Conservation (phyloP, 2,888 invertebrate genomes). For the Acholoe squamosa region DNA sequence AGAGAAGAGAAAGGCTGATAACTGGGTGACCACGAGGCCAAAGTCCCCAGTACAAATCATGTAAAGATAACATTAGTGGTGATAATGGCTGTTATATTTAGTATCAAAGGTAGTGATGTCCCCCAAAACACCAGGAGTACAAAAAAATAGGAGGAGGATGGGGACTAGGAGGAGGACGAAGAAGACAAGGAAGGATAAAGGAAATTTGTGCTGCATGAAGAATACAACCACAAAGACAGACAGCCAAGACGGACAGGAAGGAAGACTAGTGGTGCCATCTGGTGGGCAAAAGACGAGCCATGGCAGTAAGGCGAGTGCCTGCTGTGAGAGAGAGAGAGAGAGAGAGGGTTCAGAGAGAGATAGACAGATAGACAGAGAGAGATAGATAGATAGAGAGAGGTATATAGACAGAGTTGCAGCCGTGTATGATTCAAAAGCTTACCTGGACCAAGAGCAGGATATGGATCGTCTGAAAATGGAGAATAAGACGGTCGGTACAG, state of each 20-base stretch:
- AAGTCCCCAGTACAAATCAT: not conserved
- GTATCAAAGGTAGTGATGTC: not conserved
- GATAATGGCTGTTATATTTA: not conserved
- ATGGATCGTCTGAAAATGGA: slow-evolving; percentile 60
- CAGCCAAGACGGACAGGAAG: slow-evolving; percentile 52
- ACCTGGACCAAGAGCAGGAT: slow-evolving; percentile 58
- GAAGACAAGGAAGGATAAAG: not conserved
- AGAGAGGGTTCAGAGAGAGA: slow-evolving; percentile 10
- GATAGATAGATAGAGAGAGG: not conserved
- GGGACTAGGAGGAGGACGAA: too few relatives aligned
- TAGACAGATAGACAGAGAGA: slow-evolving; percentile 42
- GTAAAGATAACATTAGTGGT: not conserved
- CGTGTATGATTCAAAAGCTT: slow-evolving; percentile 61
- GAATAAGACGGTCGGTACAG: slow-evolving; percentile 61
- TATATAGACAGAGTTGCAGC: slow-evolving; percentile 47
- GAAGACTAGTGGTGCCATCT: slow-evolving; percentile 50
- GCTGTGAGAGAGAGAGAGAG: slow-evolving; percentile 37
- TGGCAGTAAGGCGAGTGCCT: slow-evolving; percentile 44
- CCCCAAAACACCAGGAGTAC: slow-evolving; percentile 9
- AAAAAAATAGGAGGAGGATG: slow-evolving; percentile 10
- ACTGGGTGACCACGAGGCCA: not conserved
- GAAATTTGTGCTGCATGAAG: slow-evolving; percentile 35
- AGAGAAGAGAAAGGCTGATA: too few relatives aligned
- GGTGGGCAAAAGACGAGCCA: not conserved
- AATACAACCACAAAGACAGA: slow-evolving; percentile 46